A percentile compares a stretch with the other conserved stretches of the same genome.
Conservation (phyloP, 2,797 vertebrate genomes). For the Schizopygopsis malacanthus region DNA sequence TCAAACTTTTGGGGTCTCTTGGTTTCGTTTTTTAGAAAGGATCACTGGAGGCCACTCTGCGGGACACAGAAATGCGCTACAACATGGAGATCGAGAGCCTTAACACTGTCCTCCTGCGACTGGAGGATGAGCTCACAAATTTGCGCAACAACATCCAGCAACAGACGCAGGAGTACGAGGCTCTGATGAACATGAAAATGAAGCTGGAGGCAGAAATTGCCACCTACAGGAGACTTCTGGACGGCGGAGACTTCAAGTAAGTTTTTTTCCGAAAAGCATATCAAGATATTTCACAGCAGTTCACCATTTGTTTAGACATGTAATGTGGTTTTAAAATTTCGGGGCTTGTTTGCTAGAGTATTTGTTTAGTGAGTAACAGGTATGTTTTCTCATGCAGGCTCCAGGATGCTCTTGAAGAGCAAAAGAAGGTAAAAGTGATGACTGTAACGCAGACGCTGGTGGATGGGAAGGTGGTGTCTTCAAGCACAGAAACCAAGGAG, state of each 20-base stretch:
- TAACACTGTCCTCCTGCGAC: conserved; percentile 72
- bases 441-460: conserved; percentile 86
- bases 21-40: conserved; percentile 76
- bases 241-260: conserved; percentile 87
- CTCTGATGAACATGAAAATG: conserved; percentile 89
- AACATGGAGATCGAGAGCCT: conserved; percentile 84
- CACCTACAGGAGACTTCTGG: conserved; percentile 88
- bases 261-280: conserved; percentile 46
- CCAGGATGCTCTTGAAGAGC: conserved; percentile 80
- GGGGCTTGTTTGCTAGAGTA: neutral
- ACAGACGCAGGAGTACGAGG: conserved; percentile 87
- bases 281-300: neutral
- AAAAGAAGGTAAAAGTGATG: conserved; percentile 81
- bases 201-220: conserved; percentile 91
- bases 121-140: conserved; percentile 85
- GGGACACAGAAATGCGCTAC: conserved; percentile 85
- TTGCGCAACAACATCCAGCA: conserved; percentile 82
- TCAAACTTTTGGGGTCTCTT: neutral
- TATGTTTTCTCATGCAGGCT: conserved; percentile 75
- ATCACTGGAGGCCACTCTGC: conserved; percentile 82
- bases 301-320: neutral
- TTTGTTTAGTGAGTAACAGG: neutral
- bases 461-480: conserved; percentile 88
- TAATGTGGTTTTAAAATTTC: neutral
- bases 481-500: conserved; percentile 83